Base-by-base conservation (phyloP, 2,113 vertebrate genomes). In the Heterotis niloticus region DNA sequence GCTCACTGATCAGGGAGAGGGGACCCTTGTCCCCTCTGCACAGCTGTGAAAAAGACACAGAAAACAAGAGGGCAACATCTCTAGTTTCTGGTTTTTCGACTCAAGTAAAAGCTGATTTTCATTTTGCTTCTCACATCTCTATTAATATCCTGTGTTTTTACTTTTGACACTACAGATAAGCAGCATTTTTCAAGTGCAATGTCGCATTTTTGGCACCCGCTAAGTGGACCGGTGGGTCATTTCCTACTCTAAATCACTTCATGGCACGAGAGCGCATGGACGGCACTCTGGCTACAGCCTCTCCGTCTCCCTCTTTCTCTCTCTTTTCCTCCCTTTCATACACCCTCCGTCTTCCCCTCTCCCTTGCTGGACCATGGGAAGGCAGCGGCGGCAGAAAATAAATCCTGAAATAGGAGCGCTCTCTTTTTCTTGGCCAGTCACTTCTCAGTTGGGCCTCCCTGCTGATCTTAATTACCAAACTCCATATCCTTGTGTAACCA, bases 401-500 rank as follows among this genome's bases (percentile, higher is more conserved):
- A 57, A 60, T 65, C 51, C 52, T 79, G 69, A 83, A 83, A 82
- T 20, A 51, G 67, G 51, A 82, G 59, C 52, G 7, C 67, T 20
- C 76, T 81, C 80, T 80, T 81, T 80, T 78, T 81, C 80, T 81
- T 80, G 81, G 81, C 81, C 78, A 28, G 54, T 24, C 60, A 14
- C 69, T 72, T 66, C 62, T 23, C 34, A 20, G n/a, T 76, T 84
- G 5, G 24, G 24, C 57, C 75, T 81, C 80, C 81, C 80, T 75
- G 78, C 83, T 84, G 81, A 80, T 82, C 77, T 72, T 83, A 83
- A 86, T 86, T 84, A 86, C 78, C 80, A 72, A 82, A 81, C 83
- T 84, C 83, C 82, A 83, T 80, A 81, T 85, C 85, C 81, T 78
- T 62, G 74, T 80, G 83, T 84, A 85, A 84, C 81, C 73, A 69